A percentile compares a stretch with the other conserved stretches of the same genome.
phyloP scores from a whole-genome alignment of 2,888 invertebrate genomes.

The Aleiodes testaceus region DNA sequence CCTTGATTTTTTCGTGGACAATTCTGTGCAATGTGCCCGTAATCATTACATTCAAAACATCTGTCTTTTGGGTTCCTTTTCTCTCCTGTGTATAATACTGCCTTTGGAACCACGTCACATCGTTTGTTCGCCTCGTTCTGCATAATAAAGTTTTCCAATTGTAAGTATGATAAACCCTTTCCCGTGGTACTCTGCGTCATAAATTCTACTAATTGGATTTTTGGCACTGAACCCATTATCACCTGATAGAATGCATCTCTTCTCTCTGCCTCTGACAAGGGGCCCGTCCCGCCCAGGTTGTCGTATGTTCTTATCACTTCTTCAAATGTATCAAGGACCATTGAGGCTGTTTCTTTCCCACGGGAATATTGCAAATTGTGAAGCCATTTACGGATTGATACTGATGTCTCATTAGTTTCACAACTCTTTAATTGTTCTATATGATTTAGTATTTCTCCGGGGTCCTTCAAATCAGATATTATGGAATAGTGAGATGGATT shows the following conservation, averaged over 20 bases:
- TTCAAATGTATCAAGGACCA: constrained; percentile 48
- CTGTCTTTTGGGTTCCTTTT: neutral
- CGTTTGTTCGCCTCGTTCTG: neutral
- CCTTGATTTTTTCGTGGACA: constrained; percentile 26
- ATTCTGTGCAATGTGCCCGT: constrained; percentile 25
- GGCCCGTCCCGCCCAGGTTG: constrained; percentile 33
- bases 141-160: neutral
- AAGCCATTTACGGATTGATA: neutral
- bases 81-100: no score
- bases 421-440: constrained; percentile 49
- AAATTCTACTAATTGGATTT: constrained; percentile 38
- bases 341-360: constrained; percentile 39
- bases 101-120: no score
- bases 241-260: constrained; percentile 46
- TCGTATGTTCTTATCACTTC: constrained; percentile 48
- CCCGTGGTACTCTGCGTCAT: neutral
- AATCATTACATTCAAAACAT: neutral
- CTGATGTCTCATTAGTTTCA: constrained; percentile 48
- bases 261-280: constrained; percentile 46
- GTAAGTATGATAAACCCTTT: neutral
- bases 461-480: constrained; percentile 47
- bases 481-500: constrained; percentile 49
- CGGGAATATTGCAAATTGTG: neutral
- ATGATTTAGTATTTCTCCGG: constrained; percentile 44
- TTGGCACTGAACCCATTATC: constrained; percentile 7